Evolutionary conservation across 2,113 vertebrate genomes (phyloP).

Genomic region (Ifrita kowaldi): DNA sequence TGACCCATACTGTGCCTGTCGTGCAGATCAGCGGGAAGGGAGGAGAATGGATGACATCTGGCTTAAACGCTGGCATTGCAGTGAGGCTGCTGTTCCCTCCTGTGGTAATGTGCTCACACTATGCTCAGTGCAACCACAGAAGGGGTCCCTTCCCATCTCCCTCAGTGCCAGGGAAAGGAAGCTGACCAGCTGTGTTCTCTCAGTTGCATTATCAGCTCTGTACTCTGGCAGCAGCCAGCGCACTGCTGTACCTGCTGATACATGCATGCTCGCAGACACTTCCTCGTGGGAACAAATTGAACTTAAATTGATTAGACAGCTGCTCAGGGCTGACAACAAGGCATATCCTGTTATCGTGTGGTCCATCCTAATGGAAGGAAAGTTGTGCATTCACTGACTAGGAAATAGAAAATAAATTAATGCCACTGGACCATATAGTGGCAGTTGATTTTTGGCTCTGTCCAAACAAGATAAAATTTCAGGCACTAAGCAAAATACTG

Average conservation of each 20-base stretch:
- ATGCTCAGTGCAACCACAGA: not conserved
- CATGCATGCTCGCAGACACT: not conserved
- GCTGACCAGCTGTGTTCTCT: not conserved
- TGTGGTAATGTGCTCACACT: not conserved
- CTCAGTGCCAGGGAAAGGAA: not conserved
- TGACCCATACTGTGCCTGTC: rapidly evolving
- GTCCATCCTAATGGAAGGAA: not conserved
- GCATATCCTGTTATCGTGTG: not conserved
- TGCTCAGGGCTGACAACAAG: not conserved
- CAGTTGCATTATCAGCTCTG: not conserved
- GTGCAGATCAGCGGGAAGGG: not conserved
- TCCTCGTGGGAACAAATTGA: not conserved
- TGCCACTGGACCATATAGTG: not conserved
- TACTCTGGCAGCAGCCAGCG: not conserved
- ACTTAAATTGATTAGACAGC: not conserved
- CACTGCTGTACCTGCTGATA: not conserved
- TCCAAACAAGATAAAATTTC: not conserved
- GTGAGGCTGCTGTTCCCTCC: not conserved
- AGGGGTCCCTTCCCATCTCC: not conserved
- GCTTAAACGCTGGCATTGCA: not conserved
- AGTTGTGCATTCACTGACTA: not conserved
- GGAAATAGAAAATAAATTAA: not conserved
- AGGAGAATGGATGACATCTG: not conserved
- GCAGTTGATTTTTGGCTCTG: not conserved
- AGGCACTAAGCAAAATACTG: not conserved